Evolutionary conservation across 2,113 vertebrate genomes (phyloP).

Genomic region (Coptodon rendalli): DNA sequence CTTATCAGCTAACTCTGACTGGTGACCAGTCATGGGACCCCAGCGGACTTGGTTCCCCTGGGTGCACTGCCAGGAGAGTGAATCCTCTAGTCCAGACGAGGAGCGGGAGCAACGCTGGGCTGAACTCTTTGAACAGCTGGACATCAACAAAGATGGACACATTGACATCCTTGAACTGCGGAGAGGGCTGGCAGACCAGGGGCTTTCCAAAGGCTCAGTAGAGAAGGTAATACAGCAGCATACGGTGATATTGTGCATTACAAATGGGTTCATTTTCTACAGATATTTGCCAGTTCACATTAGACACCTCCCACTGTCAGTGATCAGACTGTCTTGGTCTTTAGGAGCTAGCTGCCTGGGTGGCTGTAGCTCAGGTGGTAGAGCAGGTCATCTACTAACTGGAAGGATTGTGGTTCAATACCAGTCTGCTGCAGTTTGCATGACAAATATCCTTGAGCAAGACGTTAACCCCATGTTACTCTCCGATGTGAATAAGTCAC

Average conservation of each 20-base stretch:
- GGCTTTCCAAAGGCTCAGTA: conserved; percentile 58
- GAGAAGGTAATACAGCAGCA: conserved; percentile 58
- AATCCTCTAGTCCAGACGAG: conserved; percentile 31
- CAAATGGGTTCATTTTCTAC: neutral
- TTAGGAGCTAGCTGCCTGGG: accelerated
- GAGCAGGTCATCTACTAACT: neutral
- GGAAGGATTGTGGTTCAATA: neutral
- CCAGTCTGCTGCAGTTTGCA: neutral
- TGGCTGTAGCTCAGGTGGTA: neutral
- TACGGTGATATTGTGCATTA: neutral
- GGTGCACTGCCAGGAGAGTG: conserved; percentile 56
- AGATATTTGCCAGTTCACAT: neutral
- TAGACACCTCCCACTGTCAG: accelerated
- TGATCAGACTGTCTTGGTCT: neutral
- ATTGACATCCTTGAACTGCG: conserved; percentile 82
- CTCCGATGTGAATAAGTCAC: too few species aligned
- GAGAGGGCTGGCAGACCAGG: conserved; percentile 73
- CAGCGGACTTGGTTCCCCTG: neutral
- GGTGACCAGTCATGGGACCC: conserved; percentile 31
- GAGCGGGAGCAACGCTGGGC: conserved; percentile 74
- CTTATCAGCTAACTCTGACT: neutral
- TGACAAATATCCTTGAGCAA: neutral
- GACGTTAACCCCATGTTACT: neutral
- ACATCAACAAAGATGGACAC: conserved; percentile 83
- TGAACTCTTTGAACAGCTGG: conserved; percentile 82